These are phyloP conservation scores for Onchidella celtica DNA, from an alignment of 2,888 invertebrate genomes.

Conservation along the genomic window DNA sequence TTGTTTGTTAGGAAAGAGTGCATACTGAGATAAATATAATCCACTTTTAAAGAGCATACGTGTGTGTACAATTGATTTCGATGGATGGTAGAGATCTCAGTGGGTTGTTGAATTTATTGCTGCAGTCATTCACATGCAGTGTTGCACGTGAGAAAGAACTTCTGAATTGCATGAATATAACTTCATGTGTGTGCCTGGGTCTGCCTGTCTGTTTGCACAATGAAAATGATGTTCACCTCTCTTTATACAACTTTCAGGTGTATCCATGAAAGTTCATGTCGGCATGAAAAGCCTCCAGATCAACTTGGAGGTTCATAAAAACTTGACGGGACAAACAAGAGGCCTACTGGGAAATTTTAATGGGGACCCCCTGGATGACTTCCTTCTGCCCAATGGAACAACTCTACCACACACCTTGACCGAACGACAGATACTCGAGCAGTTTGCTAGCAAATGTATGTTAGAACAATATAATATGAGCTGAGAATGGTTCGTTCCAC, in stretches of 20 bases:
- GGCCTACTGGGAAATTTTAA: constrained; percentile 48
- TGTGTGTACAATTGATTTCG: too few relatives aligned
- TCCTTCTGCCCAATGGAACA: constrained; percentile 50
- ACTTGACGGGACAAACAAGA: not conserved
- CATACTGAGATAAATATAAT: too few relatives aligned
- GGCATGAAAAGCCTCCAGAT: constrained; percentile 35
- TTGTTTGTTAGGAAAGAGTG: too few relatives aligned
- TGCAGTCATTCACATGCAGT: too few relatives aligned
- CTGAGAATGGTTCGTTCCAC: too few relatives aligned
- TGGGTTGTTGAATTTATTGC: too few relatives aligned
- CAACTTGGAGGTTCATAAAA: not conserved
- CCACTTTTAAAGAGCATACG: too few relatives aligned
- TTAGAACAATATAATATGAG: too few relatives aligned
- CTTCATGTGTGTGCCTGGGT: too few relatives aligned
- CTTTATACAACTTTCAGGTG: not conserved
- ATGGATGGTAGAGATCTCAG: too few relatives aligned
- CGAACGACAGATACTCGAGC: constrained; percentile 41
- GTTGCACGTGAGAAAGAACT: too few relatives aligned
- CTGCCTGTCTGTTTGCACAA: not conserved
- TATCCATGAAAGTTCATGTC: constrained; percentile 37
- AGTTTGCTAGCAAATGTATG: constrained; percentile 53
- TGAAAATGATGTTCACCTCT: not conserved
- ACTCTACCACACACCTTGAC: constrained; percentile 27
- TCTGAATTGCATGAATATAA: too few relatives aligned
- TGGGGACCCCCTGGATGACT: constrained; percentile 42